Percentiles rank a stretch among this genome's conserved stretches.
These are phyloP conservation scores for Hipposideros armiger DNA, from an alignment of 2,113 vertebrate species.

Conservation along the genomic window DNA sequence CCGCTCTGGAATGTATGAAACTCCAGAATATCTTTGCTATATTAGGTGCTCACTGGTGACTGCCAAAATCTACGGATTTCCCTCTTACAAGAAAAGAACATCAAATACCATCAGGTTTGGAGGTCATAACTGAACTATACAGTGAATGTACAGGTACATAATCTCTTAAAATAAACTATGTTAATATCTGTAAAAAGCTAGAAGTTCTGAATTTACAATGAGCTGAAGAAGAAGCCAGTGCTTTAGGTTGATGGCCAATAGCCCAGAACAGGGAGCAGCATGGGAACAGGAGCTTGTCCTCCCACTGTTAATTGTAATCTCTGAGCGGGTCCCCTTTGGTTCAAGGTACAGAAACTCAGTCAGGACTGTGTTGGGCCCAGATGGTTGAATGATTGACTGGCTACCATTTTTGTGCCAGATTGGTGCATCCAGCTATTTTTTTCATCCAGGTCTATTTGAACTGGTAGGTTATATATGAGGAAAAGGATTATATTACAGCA, in stretches of 20 bases:
- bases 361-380: slow-evolving; percentile 51
- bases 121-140: neutral
- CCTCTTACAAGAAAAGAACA: slow-evolving; percentile 23
- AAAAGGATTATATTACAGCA: slow-evolving; percentile 41
- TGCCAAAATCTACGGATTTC: neutral
- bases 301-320: slow-evolving; percentile 72
- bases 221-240: neutral
- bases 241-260: slow-evolving; percentile 58
- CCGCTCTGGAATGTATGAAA: slow-evolving; percentile 27
- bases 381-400: slow-evolving; percentile 73
- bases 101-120: neutral
- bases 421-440: neutral
- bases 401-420: slow-evolving; percentile 63
- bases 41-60: neutral
- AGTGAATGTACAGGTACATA: neutral
- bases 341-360: slow-evolving; percentile 72
- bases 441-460: slow-evolving; percentile 55
- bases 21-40: slow-evolving; percentile 33
- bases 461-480: neutral
- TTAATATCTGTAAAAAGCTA: neutral
- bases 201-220: slow-evolving; percentile 25
- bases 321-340: slow-evolving; percentile 59
- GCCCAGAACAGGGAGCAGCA: slow-evolving; percentile 26
- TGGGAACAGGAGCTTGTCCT: slow-evolving; percentile 40
- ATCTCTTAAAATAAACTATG: neutral